Base-by-base conservation (phyloP, 2,797 vertebrate species). In the Thamnophis elegans region DNA sequence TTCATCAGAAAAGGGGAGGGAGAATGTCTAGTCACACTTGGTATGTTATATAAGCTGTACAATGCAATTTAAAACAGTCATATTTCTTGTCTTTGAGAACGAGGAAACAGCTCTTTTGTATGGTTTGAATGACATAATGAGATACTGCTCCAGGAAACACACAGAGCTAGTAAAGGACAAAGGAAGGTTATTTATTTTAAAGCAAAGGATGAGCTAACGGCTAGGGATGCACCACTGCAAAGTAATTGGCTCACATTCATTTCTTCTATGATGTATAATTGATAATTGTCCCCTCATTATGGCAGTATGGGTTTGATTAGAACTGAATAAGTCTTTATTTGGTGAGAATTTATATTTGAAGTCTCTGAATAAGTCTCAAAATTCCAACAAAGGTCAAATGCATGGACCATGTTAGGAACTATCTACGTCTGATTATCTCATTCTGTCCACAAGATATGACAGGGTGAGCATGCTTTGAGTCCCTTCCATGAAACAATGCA, bases 101-200 rank as follows among this genome's bases (percentile, higher is more conserved):
- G 7, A 42, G 42, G 89, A 91, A 36, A 56, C 7, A 53, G 47
- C 56, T 92, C 53, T 8, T 2, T 94, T 0, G 60, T 90, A 91
- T 90, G 5, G 51, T 92, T 73, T 92, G 92, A 8, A n/a, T 94
- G 62, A 4, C 20, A 2, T 58, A 53, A 93, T 90, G 91, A 89
- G 82, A 68, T 32, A 25, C 73, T 10, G 91, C 58, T 1, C 18
- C 13, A 25, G 18, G 9, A 89, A 85, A 47, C 11, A 92, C 28
- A 28, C 4, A 95, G 16, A 58, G 14, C 47, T 91, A 92, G 32
- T 53, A 28, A 90, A 94, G 53, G 32, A 65, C 86, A 65, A 92
- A 28, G 53, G 85, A 53, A 5, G 10, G 47, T 1, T 0, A 0
- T 73, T 85, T 89, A 55, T 60, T n/a, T 92, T 93, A 62, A 85